These are phyloP conservation scores for Leptinotarsa peninsularis DNA, from an alignment of 2,888 invertebrate genomes.

Conservation along the genomic window DNA sequence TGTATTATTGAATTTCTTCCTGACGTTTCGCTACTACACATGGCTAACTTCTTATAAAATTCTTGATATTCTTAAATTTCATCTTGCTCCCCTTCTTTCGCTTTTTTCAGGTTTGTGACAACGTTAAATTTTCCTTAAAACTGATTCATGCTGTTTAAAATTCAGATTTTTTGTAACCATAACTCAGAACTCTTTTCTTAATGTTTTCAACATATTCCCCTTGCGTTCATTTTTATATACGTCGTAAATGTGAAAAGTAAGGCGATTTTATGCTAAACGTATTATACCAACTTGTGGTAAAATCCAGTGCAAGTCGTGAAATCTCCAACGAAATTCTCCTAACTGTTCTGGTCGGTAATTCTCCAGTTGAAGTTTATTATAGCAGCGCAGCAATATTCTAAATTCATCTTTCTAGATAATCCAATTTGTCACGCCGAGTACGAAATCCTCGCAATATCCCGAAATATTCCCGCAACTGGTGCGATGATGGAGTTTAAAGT, in stretches of 20 bases:
- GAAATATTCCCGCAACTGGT: not conserved
- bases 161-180: no score
- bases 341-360: constrained; percentile 7
- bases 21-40: no score
- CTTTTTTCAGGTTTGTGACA: no score
- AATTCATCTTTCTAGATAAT: constrained; percentile 9
- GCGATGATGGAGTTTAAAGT: not conserved
- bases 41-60: no score
- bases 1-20: no score
- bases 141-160: no score
- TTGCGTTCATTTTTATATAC: constrained; percentile 3
- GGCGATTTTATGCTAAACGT: constrained; percentile 9
- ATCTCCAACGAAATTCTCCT: constrained; percentile 12
- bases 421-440: constrained; percentile 3
- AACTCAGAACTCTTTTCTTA: not conserved
- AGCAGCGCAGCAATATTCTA: constrained; percentile 15
- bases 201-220: not conserved
- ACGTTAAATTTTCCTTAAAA: no score
- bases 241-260: constrained; percentile 3
- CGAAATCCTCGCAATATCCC: not conserved
- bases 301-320: constrained; percentile 9
- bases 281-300: constrained; percentile 14
- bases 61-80: no score
- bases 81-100: no score
- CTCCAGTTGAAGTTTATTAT: constrained; percentile 11